These are phyloP conservation scores for human DNA, from an alignment of 2,113 vertebrate genomes.

Conservation along the genomic window DNA sequence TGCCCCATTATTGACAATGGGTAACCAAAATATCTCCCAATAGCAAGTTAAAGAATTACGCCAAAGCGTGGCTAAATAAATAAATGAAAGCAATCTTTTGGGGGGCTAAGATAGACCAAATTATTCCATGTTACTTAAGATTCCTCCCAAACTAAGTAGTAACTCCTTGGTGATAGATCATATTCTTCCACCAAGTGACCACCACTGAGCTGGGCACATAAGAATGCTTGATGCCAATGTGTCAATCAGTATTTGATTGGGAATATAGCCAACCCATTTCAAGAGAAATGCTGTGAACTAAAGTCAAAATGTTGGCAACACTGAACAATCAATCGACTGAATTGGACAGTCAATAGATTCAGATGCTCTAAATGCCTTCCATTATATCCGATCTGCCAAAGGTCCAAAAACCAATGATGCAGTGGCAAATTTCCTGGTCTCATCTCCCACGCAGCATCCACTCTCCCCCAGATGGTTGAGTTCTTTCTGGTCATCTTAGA, in stretches of 20 bases:
- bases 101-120: not conserved
- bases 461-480: not conserved
- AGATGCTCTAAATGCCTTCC: not conserved
- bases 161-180: not conserved
- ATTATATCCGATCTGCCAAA: not conserved
- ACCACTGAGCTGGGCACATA: not conserved
- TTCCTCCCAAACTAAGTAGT: not conserved
- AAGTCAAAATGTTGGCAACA: constrained; percentile 2
- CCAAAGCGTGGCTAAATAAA: not conserved
- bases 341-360: not conserved
- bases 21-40: not conserved
- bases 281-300: not conserved
- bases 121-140: not conserved
- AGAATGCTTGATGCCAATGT: not conserved
- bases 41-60: not conserved
- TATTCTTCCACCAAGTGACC: not conserved
- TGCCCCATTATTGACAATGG: not conserved
- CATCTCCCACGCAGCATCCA: accelerated
- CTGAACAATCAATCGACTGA: not conserved
- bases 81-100: not conserved
- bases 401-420: not conserved
- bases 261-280: not conserved
- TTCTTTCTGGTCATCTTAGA: not conserved
- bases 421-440: not conserved
- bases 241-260: not conserved